phyloP scores from a whole-genome alignment of 2,797 vertebrate genomes.

The Otolemur crassicaudatus region DNA sequence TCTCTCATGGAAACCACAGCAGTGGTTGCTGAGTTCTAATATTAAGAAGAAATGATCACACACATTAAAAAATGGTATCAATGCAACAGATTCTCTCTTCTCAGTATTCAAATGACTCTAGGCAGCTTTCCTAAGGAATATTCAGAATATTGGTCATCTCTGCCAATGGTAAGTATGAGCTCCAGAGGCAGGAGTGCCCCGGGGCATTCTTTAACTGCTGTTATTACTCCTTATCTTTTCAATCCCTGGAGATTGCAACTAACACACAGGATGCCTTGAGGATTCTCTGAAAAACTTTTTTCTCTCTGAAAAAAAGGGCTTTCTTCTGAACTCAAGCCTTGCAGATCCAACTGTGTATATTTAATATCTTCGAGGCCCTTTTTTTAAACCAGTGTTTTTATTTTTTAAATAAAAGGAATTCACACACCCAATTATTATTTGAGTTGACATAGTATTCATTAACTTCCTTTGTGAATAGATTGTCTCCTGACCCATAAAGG shows the following conservation, averaged over 20 bases:
- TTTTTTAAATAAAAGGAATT: no score
- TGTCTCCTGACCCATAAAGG: no score
- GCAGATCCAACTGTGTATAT: background rate
- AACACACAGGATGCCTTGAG: background rate
- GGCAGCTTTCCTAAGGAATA: background rate
- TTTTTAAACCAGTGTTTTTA: no score
- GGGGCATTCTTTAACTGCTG: background rate
- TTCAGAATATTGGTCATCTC: background rate
- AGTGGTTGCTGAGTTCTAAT: background rate
- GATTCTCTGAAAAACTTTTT: background rate
- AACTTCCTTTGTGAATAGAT: no score
- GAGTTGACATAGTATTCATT: no score
- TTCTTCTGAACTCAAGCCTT: background rate
- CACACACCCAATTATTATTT: no score
- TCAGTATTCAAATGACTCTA: background rate
- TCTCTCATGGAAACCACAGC: background rate
- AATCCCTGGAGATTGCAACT: background rate
- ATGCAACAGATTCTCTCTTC: background rate
- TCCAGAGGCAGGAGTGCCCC: background rate
- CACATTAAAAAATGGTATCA: conserved; percentile 5
- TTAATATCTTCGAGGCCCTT: background rate
- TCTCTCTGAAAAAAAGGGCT: background rate
- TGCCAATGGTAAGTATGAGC: background rate
- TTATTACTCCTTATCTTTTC: background rate
- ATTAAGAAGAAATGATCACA: background rate